A percentile compares a stretch with the other conserved stretches of the same genome.
Evolutionary conservation across 2,888 invertebrate species (phyloP).

Genomic region (Cenopis cana): DNA sequence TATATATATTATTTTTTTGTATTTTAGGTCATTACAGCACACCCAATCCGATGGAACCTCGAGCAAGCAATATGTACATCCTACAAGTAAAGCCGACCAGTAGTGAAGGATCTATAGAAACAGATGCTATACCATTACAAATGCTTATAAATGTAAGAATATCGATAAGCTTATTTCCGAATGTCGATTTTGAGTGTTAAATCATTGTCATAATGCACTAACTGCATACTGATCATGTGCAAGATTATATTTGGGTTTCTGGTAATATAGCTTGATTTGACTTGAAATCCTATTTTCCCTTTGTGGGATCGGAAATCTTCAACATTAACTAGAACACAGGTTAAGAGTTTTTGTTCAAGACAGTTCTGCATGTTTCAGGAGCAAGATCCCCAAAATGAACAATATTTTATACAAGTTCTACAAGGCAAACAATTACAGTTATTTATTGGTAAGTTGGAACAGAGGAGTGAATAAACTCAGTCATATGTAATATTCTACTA

Average conservation of each 20-base stretch:
- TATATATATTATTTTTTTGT: neutral
- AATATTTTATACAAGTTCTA: slow-evolving; percentile 31
- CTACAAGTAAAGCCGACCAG: slow-evolving; percentile 30
- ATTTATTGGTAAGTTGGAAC: slow-evolving; percentile 31
- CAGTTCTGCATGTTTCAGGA: slow-evolving; percentile 30
- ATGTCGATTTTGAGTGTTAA: neutral
- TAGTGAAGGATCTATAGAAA: slow-evolving; percentile 22
- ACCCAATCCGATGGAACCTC: slow-evolving; percentile 9
- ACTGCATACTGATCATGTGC: neutral
- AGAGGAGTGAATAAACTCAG: too few species aligned
- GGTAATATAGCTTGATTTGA: neutral
- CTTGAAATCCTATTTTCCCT: neutral
- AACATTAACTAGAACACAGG: neutral
- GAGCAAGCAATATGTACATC: slow-evolving; percentile 27
- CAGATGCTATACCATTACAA: slow-evolving; percentile 34
- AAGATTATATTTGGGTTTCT: neutral
- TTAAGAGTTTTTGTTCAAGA: neutral
- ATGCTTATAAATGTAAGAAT: slow-evolving; percentile 36
- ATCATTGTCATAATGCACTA: neutral
- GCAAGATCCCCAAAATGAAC: slow-evolving; percentile 31
- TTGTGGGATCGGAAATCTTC: neutral
- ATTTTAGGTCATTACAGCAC: slow-evolving; percentile 11
- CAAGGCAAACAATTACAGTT: slow-evolving; percentile 35
- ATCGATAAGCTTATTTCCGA: neutral
- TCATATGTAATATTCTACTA: neutral